Evolutionary conservation across 2,113 vertebrate genomes (phyloP).

Genomic region (Colius striatus): DNA sequence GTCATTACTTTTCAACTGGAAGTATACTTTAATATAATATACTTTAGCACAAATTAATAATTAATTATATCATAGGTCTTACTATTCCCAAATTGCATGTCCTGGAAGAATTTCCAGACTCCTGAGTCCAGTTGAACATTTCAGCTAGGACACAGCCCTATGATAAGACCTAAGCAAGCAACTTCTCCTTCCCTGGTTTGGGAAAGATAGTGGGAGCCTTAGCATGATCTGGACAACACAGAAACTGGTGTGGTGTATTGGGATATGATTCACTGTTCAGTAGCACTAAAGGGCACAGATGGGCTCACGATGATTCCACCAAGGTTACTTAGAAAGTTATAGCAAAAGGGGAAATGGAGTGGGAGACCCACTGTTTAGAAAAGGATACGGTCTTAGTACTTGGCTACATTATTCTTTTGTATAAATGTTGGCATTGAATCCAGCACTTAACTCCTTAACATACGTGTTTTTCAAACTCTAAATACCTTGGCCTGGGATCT

Average conservation of each 20-base stretch:
- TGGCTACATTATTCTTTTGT: background rate
- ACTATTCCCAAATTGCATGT: background rate
- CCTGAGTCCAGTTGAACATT: background rate
- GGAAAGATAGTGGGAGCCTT: background rate
- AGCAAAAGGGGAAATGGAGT: background rate
- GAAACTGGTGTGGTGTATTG: background rate
- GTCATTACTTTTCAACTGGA: background rate
- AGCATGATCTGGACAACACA: background rate
- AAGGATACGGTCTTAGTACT: background rate
- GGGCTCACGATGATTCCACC: background rate
- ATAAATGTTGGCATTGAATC: background rate
- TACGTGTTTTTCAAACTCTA: conserved; percentile 4
- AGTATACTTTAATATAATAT: background rate
- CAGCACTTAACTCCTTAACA: background rate
- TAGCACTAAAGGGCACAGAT: background rate
- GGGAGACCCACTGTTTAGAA: background rate
- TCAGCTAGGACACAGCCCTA: background rate
- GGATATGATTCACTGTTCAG: background rate
- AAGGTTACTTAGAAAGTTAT: background rate
- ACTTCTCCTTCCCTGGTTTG: background rate
- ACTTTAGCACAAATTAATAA: background rate
- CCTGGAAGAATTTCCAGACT: background rate
- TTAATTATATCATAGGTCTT: background rate
- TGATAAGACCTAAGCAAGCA: background rate
- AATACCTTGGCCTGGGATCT: conserved; percentile 1